Evolutionary conservation across 2,797 vertebrate species (phyloP), one percentile per base, ranked within the genome.

Genomic region (Gephyroberyx darwinii): DNA sequence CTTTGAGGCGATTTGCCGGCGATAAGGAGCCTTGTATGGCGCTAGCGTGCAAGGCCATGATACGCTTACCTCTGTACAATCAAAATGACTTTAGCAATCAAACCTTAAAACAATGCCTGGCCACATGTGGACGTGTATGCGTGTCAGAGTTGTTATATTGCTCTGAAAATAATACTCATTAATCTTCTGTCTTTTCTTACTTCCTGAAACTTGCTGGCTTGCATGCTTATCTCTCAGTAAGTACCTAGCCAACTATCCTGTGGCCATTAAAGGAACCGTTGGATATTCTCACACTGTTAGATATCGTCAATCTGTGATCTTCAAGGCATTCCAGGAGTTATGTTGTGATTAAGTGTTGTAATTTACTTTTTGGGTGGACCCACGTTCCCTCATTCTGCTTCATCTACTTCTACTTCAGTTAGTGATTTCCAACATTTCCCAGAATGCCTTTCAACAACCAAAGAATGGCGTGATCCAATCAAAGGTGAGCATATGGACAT

Each of bases 51-150:
- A 50, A 82, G 4, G 81, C 75, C 73, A 77, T 35, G 85, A 53
- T 70, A 71, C 78, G 86, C 88, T 82, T 82, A 83, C 59, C 61
- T 78, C 61, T 43, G 71, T 22, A 57, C 55, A 75, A 85, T 84
- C 85, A 69, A 81, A 88, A 85, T 73, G 17, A 75, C 78, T 76
- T 71, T 55, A 61, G 78, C 77, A 85, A 82, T 80, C 79, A 84
- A 71, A 81, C 68, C 70, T 76, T 67, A n/a, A 82, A 81, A 67
- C 51, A 33, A 80, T 43, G 61, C 69, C 57, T 62, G 63, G 48
- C 48, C 67, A 52, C 52, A 52, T 62, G 65, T 61, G 57, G 53
- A 9, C 16, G 57, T 31, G 51, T 17, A 52, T 26, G 74, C 39
- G 67, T 51, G 60, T 41, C 69, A 57, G 31, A 48, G 74, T 51